Conservation (phyloP, 2,113 vertebrate species). For the Spheniscus mendiculus region DNA sequence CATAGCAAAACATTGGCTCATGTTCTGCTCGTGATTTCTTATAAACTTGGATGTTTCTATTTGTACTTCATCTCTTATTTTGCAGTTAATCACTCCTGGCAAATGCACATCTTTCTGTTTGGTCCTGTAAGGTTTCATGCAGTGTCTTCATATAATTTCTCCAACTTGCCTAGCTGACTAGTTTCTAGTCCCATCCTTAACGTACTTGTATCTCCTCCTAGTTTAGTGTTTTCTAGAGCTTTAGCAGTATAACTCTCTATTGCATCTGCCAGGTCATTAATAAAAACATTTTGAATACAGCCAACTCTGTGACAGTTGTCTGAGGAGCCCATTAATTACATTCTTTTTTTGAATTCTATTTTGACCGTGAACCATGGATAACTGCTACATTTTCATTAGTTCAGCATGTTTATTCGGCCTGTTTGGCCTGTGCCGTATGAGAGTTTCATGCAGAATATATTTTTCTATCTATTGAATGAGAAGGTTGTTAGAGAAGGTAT, state of each 20-base stretch:
- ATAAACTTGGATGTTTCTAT: background rate
- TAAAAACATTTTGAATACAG: background rate
- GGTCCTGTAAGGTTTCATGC: background rate
- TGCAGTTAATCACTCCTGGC: background rate
- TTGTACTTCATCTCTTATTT: background rate
- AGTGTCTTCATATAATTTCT: background rate
- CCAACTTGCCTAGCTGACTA: background rate
- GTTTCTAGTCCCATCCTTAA: background rate
- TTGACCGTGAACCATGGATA: background rate
- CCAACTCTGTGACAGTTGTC: background rate
- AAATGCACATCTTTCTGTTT: background rate
- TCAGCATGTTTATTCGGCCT: background rate
- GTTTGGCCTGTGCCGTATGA: background rate
- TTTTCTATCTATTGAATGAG: background rate
- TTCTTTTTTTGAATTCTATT: background rate
- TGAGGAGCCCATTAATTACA: background rate
- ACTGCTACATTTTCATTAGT: background rate
- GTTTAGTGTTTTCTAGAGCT: background rate
- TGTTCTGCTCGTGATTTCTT: background rate
- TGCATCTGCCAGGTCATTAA: background rate
- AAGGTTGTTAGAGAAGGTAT: background rate
- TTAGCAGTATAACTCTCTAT: background rate
- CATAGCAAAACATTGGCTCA: background rate
- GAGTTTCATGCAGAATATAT: background rate
- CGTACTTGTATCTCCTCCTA: background rate